These are phyloP conservation scores for Amphipoea oculea DNA, from an alignment of 2,888 invertebrate species.

Conservation along the genomic window DNA sequence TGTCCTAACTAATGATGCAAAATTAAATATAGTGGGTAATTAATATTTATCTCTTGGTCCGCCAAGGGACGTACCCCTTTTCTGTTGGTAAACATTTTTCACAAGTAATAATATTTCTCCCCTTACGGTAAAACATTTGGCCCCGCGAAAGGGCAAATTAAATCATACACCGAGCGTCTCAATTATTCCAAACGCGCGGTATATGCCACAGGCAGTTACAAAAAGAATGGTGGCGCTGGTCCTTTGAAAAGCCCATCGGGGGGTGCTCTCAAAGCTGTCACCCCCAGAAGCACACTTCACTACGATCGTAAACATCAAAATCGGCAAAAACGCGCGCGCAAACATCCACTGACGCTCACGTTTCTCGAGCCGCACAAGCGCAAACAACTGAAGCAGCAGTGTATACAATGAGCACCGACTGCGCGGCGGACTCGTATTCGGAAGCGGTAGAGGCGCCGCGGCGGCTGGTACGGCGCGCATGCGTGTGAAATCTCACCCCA, in stretches of 20 bases:
- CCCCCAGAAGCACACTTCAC: slow-evolving; percentile 85
- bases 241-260: slow-evolving; percentile 88
- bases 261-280: slow-evolving; percentile 88
- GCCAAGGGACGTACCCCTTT: slow-evolving; percentile 65
- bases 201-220: slow-evolving; percentile 83
- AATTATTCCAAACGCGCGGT: slow-evolving; percentile 87
- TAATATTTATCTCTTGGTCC: slow-evolving; percentile 50
- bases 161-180: slow-evolving; percentile 88
- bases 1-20: slow-evolving; percentile 25
- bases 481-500: slow-evolving; percentile 84
- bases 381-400: slow-evolving; percentile 79
- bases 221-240: slow-evolving; percentile 87
- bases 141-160: slow-evolving; percentile 87
- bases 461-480: slow-evolving; percentile 86
- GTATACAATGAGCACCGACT: slow-evolving; percentile 73
- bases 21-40: slow-evolving; percentile 48
- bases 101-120: slow-evolving; percentile 74
- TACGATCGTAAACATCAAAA: slow-evolving; percentile 78
- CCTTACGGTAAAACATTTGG: slow-evolving; percentile 76
- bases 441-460: slow-evolving; percentile 84
- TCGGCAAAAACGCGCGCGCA: slow-evolving; percentile 68
- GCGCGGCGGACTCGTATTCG: slow-evolving; percentile 69
- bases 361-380: slow-evolving; percentile 61
- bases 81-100: slow-evolving; percentile 65
- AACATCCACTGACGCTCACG: slow-evolving; percentile 75